Conservation (phyloP, 2,797 vertebrate genomes). For the Pangasius krempfi region DNA sequence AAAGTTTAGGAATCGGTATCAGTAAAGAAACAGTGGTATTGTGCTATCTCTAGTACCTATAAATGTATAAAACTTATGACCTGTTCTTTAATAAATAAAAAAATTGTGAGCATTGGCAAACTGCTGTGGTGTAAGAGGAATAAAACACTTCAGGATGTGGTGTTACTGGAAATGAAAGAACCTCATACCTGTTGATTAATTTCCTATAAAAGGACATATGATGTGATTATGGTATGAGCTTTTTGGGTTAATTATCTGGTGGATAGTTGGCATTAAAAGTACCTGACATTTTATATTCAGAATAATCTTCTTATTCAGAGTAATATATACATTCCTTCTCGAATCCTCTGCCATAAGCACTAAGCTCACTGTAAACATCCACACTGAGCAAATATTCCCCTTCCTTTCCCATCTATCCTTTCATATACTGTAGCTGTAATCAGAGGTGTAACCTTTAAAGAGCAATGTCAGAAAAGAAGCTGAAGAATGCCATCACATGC, state of each 20-base stretch:
- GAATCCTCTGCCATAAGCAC: background rate
- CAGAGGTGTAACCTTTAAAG: conserved; percentile 45
- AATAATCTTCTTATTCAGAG: background rate
- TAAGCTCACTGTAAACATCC: background rate
- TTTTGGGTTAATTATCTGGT: background rate
- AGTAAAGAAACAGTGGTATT: background rate
- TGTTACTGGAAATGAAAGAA: background rate
- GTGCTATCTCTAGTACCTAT: background rate
- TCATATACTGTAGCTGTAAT: conserved; percentile 42
- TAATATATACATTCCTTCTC: background rate
- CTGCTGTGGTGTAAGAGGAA: background rate
- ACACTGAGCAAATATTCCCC: conserved; percentile 8
- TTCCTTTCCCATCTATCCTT: conserved; percentile 18
- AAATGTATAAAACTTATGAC: background rate
- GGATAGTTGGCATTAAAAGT: background rate
- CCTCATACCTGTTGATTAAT: background rate
- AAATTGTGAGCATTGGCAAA: background rate
- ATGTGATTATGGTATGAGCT: background rate
- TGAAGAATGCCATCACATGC: conserved; percentile 22
- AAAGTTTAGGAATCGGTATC: background rate
- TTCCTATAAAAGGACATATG: background rate
- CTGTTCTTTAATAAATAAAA: background rate
- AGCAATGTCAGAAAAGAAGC: conserved; percentile 31
- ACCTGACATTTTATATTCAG: background rate
- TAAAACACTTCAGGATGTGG: background rate